Percentiles rank a stretch among this genome's conserved stretches.
Evolutionary conservation across 2,888 invertebrate species (phyloP).

Genomic region (Anticlea derivata): DNA sequence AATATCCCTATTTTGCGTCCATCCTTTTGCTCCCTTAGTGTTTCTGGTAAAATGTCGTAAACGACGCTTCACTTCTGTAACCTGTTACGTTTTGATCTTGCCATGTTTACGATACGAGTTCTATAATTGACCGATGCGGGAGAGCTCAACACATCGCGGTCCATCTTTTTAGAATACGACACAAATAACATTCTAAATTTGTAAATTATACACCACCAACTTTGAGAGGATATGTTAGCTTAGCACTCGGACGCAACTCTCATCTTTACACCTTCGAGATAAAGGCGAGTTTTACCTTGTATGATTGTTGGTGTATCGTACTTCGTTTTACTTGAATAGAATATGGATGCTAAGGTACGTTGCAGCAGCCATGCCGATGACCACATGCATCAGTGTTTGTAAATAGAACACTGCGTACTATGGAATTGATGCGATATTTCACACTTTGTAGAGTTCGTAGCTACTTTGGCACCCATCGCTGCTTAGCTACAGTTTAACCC

Average conservation of each 20-base stretch:
- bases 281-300: slow-evolving; percentile 26
- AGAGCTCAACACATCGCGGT: slow-evolving; percentile 83
- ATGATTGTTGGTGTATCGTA: slow-evolving; percentile 34
- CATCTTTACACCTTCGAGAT: slow-evolving; percentile 46
- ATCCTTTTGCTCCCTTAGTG: slow-evolving; percentile 41
- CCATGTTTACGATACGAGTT: slow-evolving; percentile 72
- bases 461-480: slow-evolving; percentile 54
- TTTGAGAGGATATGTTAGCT: slow-evolving; percentile 63
- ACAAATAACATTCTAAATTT: slow-evolving; percentile 84
- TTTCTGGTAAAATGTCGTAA: slow-evolving; percentile 55
- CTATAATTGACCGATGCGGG: slow-evolving; percentile 84
- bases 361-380: slow-evolving; percentile 81
- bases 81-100: slow-evolving; percentile 61
- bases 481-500: slow-evolving; percentile 43
- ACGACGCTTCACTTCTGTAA: slow-evolving; percentile 44
- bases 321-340: slow-evolving; percentile 65
- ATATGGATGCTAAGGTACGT: slow-evolving; percentile 73
- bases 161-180: slow-evolving; percentile 84
- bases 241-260: slow-evolving; percentile 45
- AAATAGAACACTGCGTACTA: slow-evolving; percentile 76
- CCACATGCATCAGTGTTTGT: slow-evolving; percentile 84
- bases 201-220: slow-evolving; percentile 77
- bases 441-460: slow-evolving; percentile 45
- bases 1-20: slow-evolving; percentile 50
- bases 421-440: slow-evolving; percentile 57